A percentile compares a stretch with the other conserved stretches of the same genome.
These are phyloP conservation scores for Odocoileus virginianus DNA, from an alignment of 2,113 vertebrate species.

Conservation along the genomic window DNA sequence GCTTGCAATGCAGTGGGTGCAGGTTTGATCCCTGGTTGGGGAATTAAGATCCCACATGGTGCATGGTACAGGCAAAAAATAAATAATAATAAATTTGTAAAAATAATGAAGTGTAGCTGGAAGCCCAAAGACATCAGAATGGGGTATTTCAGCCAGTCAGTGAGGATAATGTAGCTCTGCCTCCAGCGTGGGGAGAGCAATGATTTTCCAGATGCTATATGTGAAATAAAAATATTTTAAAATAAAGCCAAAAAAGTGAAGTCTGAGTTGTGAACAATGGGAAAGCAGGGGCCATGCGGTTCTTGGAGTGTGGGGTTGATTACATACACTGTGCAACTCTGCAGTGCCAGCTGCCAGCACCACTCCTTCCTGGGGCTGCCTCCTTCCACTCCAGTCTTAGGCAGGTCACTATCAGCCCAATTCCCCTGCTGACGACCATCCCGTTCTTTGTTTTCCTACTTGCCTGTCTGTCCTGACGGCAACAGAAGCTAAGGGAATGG, in stretches of 20 bases:
- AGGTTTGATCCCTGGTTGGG: neutral
- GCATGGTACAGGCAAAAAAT: neutral
- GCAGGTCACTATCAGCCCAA: neutral
- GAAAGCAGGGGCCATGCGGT: neutral
- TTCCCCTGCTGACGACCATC: neutral
- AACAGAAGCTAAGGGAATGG: neutral
- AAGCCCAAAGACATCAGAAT: neutral
- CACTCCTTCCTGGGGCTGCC: neutral
- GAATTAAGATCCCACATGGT: neutral
- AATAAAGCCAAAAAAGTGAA: neutral
- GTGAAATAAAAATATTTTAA: neutral
- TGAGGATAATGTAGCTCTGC: neutral
- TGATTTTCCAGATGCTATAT: neutral
- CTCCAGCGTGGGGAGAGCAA: neutral
- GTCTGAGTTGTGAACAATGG: neutral
- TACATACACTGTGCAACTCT: accelerated
- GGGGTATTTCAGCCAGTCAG: neutral
- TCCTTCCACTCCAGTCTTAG: neutral
- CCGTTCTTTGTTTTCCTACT: neutral
- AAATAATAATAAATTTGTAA: neutral
- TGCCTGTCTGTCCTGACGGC: neutral
- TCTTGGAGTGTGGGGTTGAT: neutral
- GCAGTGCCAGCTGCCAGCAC: neutral
- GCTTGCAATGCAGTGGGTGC: neutral
- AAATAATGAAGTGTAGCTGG: neutral